A percentile compares a stretch with the other conserved stretches of the same genome.
These are phyloP conservation scores for Xiphophorus birchmanni DNA, from an alignment of 2,797 vertebrate species.

Conservation along the genomic window DNA sequence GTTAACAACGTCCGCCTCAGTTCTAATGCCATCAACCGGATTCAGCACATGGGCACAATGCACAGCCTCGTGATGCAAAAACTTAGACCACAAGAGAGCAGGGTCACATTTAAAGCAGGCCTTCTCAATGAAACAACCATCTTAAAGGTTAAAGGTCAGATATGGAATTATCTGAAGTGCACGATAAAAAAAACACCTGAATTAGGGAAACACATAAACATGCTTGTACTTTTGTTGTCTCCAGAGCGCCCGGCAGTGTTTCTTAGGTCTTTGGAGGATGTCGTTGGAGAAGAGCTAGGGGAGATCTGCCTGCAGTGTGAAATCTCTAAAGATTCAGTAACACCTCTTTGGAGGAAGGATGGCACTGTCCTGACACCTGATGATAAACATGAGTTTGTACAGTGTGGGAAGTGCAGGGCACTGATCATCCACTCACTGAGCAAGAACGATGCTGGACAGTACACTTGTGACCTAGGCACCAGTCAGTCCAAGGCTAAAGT, in stretches of 20 bases:
- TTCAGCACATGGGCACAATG: conserved; percentile 84
- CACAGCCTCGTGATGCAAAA: conserved; percentile 87
- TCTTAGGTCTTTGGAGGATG: conserved; percentile 89
- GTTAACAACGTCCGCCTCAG: conserved; percentile 86
- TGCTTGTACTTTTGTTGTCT: conserved; percentile 3
- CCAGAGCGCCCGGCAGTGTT: conserved; percentile 90
- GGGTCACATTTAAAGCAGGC: conserved; percentile 82
- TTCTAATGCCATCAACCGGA: conserved; percentile 85
- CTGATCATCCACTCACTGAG: conserved; percentile 85
- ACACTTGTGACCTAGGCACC: conserved; percentile 89
- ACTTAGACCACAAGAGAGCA: conserved; percentile 85
- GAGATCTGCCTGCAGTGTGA: conserved; percentile 87
- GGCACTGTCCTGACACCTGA: conserved; percentile 76
- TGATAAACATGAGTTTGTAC: conserved; percentile 86
- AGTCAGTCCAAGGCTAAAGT: conserved; percentile 89
- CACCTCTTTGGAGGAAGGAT: conserved; percentile 90
- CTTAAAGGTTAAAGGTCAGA: conserved; percentile 90
- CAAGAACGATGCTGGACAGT: conserved; percentile 87
- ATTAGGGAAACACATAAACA: conserved; percentile 11
- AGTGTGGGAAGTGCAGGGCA: conserved; percentile 81
- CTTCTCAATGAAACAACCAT: conserved; percentile 80
- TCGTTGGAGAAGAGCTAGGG: conserved; percentile 84
- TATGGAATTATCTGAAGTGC: not conserved
- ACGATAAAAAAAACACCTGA: not conserved
- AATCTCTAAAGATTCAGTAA: conserved; percentile 88